Percentiles rank a stretch among this genome's conserved stretches.
Evolutionary conservation across 2,888 invertebrate species (phyloP).

Genomic region (Cartodere bifasciata): DNA sequence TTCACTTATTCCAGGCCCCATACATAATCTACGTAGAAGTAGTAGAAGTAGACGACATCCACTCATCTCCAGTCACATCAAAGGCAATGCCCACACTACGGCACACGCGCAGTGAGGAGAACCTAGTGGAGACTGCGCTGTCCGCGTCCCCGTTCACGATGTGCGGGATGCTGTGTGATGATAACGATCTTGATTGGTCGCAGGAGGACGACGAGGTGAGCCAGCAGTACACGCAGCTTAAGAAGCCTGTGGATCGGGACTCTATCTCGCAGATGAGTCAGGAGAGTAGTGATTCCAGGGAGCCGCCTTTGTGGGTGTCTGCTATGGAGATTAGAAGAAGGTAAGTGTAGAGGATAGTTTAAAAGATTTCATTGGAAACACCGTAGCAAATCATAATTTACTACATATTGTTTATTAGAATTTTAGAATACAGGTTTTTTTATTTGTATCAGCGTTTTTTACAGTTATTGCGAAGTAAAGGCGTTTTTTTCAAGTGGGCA

Average conservation of each 20-base stretch:
- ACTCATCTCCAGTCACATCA: conserved; percentile 76
- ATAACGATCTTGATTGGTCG: conserved; percentile 69
- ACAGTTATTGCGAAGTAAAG: too few relatives aligned
- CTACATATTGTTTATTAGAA: too few relatives aligned
- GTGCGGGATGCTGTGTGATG: conserved; percentile 41
- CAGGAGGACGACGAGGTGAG: conserved; percentile 93
- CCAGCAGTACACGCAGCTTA: conserved; percentile 54
- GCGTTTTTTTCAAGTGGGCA: too few relatives aligned
- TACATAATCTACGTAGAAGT: conserved; percentile 98
- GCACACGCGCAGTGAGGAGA: conserved; percentile 91
- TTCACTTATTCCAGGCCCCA: conserved; percentile 77
- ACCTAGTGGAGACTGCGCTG: conserved; percentile 43
- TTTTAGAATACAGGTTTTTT: too few relatives aligned
- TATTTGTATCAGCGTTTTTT: too few relatives aligned
- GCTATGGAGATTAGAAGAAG: conserved; percentile 79
- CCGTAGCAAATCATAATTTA: too few relatives aligned
- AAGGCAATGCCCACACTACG: conserved; percentile 77
- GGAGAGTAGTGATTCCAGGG: conserved; percentile 67
- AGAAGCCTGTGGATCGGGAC: conserved; percentile 56
- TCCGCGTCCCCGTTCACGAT: conserved; percentile 37
- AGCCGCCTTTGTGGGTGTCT: conserved; percentile 59
- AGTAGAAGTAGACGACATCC: conserved; percentile 71
- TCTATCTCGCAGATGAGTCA: conserved; percentile 84
- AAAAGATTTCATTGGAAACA: too few relatives aligned
- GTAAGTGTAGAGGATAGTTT: too few relatives aligned